Conservation (phyloP, 2,888 invertebrate genomes). For the Entomobrya multifasciata region DNA sequence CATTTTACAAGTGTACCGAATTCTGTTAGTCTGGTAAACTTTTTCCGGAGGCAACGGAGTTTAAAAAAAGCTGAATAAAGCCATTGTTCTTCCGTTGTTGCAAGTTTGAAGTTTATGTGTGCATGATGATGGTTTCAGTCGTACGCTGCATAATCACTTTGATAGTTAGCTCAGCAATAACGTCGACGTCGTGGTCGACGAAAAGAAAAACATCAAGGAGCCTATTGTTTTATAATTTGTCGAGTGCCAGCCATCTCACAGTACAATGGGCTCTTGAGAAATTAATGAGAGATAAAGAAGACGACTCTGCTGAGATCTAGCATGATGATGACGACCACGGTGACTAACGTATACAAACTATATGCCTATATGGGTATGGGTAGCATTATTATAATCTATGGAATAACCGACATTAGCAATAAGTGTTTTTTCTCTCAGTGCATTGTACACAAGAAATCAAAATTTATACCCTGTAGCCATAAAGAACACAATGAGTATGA, state of each 20-base stretch:
- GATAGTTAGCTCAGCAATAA: no score
- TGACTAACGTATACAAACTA: neutral
- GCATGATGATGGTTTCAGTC: conserved; percentile 5
- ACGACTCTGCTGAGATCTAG: conserved; percentile 12
- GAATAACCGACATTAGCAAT: conserved; percentile 28
- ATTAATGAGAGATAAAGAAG: conserved; percentile 68
- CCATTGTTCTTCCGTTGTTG: conserved; percentile 56
- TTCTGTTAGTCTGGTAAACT: conserved; percentile 8
- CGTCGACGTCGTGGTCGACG: conserved; percentile 24
- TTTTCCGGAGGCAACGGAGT: conserved; percentile 59
- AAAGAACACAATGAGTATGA: conserved; percentile 18
- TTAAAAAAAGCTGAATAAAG: conserved; percentile 67
- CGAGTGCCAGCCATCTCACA: conserved; percentile 74
- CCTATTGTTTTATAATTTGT: conserved; percentile 77
- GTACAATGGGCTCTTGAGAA: conserved; percentile 67
- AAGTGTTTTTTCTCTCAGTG: neutral
- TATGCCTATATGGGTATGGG: no score
- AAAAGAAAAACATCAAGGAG: conserved; percentile 59
- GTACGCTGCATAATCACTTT: no score
- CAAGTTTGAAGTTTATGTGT: neutral
- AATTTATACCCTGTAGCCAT: conserved; percentile 57
- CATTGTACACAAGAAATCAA: conserved; percentile 42
- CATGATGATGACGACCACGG: conserved; percentile 25
- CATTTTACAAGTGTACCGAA: conserved; percentile 18
- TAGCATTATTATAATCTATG: neutral